Evolutionary conservation across 2,888 invertebrate genomes (phyloP), one percentile per base, ranked within the genome.

Genomic region (Tachina lurida): DNA sequence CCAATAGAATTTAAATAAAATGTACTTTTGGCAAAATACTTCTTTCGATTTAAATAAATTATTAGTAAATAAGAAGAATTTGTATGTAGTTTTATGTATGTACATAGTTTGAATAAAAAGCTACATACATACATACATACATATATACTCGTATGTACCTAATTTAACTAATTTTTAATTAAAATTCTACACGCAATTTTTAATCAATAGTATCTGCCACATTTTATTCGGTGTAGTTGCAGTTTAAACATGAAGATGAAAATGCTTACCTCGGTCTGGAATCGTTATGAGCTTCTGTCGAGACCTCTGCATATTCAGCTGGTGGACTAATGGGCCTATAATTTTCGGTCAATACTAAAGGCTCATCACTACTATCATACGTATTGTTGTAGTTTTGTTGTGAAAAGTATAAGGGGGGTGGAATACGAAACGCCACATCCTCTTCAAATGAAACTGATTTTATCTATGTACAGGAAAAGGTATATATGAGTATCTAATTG

Each of bases 301-400:
- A 90, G 54, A 91, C 90, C 80, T 91, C 91, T 10, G 96, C 96
- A 90, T 96, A 96, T 90, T 95, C 95, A 1, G 96, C 96, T 1
- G 96, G 96, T 10, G 96, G 96, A 89, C 95, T 96, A 88, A 96
- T 95, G 68, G 96, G 93, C 12, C 93, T 93, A 87, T 94, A 93
- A 87, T 94, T 94, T 86, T 94, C 94, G 0, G 93, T 93, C 17
- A 93, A 89, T 56, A 93, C 91, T 49, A 93, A 87, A 0, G 92
- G 91, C 83, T 93, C 93, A 10, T 89, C 89, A 2, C 89, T 87
- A 65, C 89, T 89, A 17, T 90, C 90, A 67, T 91, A 89, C 60
- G 91, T 88, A 89, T 83, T 93, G 71, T 91, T 92, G 84, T 88
- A 91, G 87, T 90, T 90, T 88, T 93, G 93, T 5, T 92, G 90